Percentiles rank a stretch among this genome's conserved stretches.
Evolutionary conservation across 2,888 invertebrate species (phyloP).

Genomic region (Podabrus alpinus): DNA sequence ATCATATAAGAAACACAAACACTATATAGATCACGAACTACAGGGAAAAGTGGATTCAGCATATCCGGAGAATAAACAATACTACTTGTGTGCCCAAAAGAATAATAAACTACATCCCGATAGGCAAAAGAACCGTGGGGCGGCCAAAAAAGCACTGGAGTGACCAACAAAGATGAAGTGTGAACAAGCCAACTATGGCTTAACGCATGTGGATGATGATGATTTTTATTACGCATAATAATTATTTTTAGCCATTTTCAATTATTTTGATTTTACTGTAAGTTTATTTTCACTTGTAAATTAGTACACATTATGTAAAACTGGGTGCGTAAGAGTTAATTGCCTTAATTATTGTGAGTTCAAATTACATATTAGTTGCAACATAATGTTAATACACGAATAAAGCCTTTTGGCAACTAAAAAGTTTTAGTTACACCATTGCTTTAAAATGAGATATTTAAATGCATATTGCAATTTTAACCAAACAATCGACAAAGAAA

Average conservation of each 20-base stretch:
- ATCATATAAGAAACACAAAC: too few species aligned
- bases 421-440: neutral
- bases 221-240: neutral
- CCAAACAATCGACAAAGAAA: neutral
- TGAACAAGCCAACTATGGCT: too few species aligned
- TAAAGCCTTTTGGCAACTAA: neutral
- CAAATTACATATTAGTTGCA: neutral
- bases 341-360: neutral
- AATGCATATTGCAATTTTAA: neutral
- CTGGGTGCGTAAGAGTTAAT: constrained; percentile 1
- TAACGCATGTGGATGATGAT: too few species aligned
- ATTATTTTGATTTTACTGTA: neutral
- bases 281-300: neutral
- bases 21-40: too few species aligned
- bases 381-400: neutral
- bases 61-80: too few species aligned
- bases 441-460: neutral
- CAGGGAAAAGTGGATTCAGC: too few species aligned
- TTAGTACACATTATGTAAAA: neutral
- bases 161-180: too few species aligned
- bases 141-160: too few species aligned
- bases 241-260: neutral
- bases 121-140: too few species aligned
- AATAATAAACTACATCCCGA: too few species aligned
- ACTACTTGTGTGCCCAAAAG: too few species aligned